Conservation (phyloP, 2,113 vertebrate species). For the Corynorhinus townsendii region DNA sequence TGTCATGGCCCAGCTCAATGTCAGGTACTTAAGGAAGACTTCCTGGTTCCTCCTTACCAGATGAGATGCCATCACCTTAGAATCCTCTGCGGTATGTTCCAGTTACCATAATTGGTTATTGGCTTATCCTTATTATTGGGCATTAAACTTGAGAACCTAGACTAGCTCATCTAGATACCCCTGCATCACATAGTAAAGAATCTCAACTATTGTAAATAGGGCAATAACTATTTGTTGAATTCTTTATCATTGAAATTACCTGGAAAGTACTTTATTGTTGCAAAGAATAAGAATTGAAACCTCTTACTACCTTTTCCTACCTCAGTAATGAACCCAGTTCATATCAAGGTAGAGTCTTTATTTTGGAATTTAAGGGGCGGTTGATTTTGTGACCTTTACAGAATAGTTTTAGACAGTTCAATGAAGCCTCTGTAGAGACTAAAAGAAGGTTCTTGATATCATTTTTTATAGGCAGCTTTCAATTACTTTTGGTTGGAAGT, state of each 20-base stretch:
- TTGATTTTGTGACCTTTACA: not conserved
- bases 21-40: not conserved
- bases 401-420: not conserved
- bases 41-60: not conserved
- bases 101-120: not conserved
- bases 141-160: not conserved
- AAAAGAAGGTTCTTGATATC: not conserved
- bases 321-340: not conserved
- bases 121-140: not conserved
- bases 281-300: not conserved
- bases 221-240: not conserved
- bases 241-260: not conserved
- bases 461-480: slow-evolving; percentile 3
- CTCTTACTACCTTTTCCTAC: not conserved
- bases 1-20: not conserved
- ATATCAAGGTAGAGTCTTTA: not conserved
- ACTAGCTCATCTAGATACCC: not conserved
- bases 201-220: not conserved
- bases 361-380: not conserved
- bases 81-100: not conserved
- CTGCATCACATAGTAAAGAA: not conserved
- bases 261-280: not conserved
- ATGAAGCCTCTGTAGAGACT: not conserved
- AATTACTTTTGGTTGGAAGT: not conserved
- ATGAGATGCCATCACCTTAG: not conserved